Base-by-base conservation (phyloP, 1,140 invertebrate genomes). In the Callitettix versicolor region DNA sequence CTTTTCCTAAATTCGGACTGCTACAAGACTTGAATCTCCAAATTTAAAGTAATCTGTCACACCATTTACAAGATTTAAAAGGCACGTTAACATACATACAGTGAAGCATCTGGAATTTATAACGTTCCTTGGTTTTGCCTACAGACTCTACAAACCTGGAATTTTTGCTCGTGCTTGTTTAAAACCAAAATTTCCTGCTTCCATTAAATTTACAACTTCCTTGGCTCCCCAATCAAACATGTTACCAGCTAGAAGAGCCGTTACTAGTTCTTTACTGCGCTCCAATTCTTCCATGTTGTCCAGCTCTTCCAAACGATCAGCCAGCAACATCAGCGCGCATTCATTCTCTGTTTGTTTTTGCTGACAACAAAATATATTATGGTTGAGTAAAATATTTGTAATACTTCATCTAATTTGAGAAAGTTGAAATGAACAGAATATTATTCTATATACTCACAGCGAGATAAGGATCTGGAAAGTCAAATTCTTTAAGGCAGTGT, bases 221-320 rank as follows among this genome's bases (percentile, higher is more conserved):
- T 86, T 83, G 1, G 93, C 91, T 34, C 92, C 93, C 91, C 93
- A 97, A 71, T 98, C 95, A 74, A 97, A 98, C 70, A 98, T 91
- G 73, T 98, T 98, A 20, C 89, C 89, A 63, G 79, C 78, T 34
- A 89, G 64, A 40, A 87, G 66, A 14, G 81, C 80, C 38, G 71
- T 65, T 30, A 79, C 71, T 14, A 86, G 63, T 50, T 75, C 72
- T 57, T 76, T 69, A 58, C 79, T 73, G 57, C 76, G 73, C 44
- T 77, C 72, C n/a, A 68, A 60, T 48, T 72, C 71, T 33, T 69
- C 61, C 49, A 84, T 63, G 12, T 65, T 64, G 63, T 85, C 81
- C 4, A 86, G 58, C 26, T 66, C 58, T 17, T 65, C 58, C 44
- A 87, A 61, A 53, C 78, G 70, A 6, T 67, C 59, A 51, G 68